Percentiles rank a stretch among this genome's conserved stretches.
Conservation (phyloP, 2,797 vertebrate species). For the Myotis myotis region DNA sequence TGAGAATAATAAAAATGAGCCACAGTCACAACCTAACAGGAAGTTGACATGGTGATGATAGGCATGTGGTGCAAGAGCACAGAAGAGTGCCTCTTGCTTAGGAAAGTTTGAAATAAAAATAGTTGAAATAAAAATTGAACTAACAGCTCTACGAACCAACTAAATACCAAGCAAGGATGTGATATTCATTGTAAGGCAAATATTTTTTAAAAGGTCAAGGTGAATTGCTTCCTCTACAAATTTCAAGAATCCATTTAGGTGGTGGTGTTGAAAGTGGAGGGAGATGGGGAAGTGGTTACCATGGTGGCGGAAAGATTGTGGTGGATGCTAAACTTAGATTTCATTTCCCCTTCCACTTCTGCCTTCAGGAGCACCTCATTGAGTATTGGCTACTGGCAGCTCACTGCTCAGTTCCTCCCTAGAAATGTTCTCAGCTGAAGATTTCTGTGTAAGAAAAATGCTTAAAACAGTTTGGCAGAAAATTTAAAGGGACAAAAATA, state of each 20-base stretch:
- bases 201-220: neutral
- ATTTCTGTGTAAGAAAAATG: neutral
- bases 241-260: neutral
- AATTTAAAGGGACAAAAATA: neutral
- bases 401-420: neutral
- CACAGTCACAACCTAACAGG: neutral
- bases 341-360: too few relatives aligned
- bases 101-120: neutral
- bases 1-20: neutral
- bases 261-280: neutral
- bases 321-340: neutral
- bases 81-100: neutral
- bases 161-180: neutral
- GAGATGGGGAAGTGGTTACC: neutral
- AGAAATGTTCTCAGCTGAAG: neutral
- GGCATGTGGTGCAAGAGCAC: neutral
- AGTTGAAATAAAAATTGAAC: neutral
- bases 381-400: neutral
- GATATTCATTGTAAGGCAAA: neutral
- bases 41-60: neutral
- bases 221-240: slow-evolving; percentile 1
- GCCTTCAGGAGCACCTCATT: neutral
- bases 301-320: neutral
- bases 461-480: neutral
- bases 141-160: neutral